Conservation (phyloP, 2,113 vertebrate species). For the Erpornis zantholeuca region DNA sequence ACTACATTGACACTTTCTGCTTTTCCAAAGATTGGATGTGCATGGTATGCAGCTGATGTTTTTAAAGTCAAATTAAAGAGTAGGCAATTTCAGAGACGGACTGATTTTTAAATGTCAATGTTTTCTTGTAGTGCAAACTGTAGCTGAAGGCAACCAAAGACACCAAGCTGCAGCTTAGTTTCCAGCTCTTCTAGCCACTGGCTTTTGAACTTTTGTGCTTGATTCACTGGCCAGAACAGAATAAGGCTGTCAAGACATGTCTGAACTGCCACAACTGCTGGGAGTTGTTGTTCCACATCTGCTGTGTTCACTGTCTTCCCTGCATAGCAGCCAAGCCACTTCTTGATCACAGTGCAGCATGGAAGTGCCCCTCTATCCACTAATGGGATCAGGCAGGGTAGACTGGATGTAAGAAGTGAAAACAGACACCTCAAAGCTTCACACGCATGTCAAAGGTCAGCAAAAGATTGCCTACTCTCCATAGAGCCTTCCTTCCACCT, state of each 20-base stretch:
- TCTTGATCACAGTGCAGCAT: background rate
- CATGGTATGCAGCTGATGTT: background rate
- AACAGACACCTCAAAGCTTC: background rate
- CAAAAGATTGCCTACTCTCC: background rate
- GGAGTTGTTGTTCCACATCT: background rate
- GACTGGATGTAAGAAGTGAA: background rate
- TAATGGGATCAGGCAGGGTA: background rate
- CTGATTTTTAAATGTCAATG: background rate
- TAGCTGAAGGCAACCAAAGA: background rate
- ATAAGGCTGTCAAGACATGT: background rate
- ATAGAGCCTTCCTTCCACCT: background rate
- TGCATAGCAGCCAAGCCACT: background rate
- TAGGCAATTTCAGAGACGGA: background rate
- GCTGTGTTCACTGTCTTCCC: background rate
- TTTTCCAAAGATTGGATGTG: background rate
- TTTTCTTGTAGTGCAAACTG: background rate
- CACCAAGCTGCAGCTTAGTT: background rate
- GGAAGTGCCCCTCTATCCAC: background rate
- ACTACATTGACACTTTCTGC: background rate
- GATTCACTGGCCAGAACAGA: background rate
- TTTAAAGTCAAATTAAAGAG: background rate
- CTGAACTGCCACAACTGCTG: background rate
- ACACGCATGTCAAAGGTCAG: accelerated
- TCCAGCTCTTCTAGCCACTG: background rate
- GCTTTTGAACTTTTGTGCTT: background rate